Base-by-base conservation (phyloP, 2,113 vertebrate genomes). In the Brachyistius frenatus region DNA sequence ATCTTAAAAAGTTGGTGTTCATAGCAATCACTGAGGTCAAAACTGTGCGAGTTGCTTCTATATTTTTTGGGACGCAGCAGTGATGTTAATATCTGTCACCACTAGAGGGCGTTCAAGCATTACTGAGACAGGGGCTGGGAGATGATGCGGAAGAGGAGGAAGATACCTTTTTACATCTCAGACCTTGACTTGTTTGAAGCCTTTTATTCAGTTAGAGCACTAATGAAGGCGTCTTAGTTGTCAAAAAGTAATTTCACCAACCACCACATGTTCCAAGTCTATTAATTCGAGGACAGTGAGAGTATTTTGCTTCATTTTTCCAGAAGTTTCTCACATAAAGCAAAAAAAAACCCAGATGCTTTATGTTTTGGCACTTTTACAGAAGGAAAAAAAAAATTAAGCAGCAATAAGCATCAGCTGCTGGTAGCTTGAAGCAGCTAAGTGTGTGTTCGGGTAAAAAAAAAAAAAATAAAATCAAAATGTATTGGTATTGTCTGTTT, bases 51-150 rank as follows among this genome's bases (percentile, higher is more conserved):
- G 23, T 23, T 23, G 23, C 23, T 23, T 23, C 23, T 23, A 23
- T 23, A 15, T 47, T 56, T 70, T 49, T 9, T n/a, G 2, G 2
- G 5, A 5, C 37, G 60, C 57, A 36, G 61, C 1, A 9, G 10
- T 23, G 31, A 35, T 1, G 44, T 66, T 15, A 56, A 13, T 50
- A 23, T 31, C 2, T 47, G 1, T 9, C 8, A 31, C 70, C 92
- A 87, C 84, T 77, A 89, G 92, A 88, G 83, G 88, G 87, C 30
- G 44, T 1, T 63, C 10, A 50, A 46, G 56, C 54, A 53, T 62
- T 2, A 73, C 31, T 16, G 65, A 73, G 23, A 0, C 37, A 54
- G 57, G 11, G 6, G 7, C 0, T 11, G 3, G 14, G 6, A 2
- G 49, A 10, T 36, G 0, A 57, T n/a, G 15, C 8, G 3, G 14